A percentile compares a stretch with the other conserved stretches of the same genome.
Conservation (phyloP, 35 echinoderm and acorn worm species). For the Eucidaris tribuloides region DNA sequence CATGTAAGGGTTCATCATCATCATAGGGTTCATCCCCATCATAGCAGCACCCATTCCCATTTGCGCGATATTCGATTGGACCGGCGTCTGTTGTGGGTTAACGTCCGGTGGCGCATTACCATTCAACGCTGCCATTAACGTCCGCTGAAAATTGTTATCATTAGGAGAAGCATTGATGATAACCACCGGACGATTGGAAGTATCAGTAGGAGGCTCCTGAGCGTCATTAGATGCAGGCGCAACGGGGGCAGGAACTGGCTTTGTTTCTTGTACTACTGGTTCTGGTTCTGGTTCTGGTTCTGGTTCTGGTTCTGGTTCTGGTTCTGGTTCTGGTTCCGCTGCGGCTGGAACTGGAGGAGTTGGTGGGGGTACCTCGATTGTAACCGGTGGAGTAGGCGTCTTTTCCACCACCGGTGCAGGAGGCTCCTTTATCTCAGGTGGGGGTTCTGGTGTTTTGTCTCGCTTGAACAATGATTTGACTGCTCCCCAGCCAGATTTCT, state of each 20-base stretch:
- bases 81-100: too few species aligned
- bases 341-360: neutral
- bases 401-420: too few species aligned
- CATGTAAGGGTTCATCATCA: slow-evolving; percentile 31
- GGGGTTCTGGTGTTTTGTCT: neutral
- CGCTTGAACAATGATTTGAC: slow-evolving; percentile 4
- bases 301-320: too few species aligned
- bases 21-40: slow-evolving; percentile 8
- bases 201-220: neutral
- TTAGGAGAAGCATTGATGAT: slow-evolving; percentile 26
- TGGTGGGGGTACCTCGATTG: neutral
- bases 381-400: neutral
- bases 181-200: neutral
- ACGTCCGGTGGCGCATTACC: neutral
- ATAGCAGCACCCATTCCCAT: neutral
- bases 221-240: neutral
- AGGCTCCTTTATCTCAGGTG: too few species aligned
- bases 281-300: too few species aligned
- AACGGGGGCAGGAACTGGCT: neutral
- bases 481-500: neutral
- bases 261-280: neutral
- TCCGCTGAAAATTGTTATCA: neutral
- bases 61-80: too few species aligned
- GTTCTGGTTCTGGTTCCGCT: neutral
- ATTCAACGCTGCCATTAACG: slow-evolving; percentile 1